These are phyloP conservation scores for Dryadula phaetusa DNA, from an alignment of 2,888 invertebrate genomes.

Conservation along the genomic window DNA sequence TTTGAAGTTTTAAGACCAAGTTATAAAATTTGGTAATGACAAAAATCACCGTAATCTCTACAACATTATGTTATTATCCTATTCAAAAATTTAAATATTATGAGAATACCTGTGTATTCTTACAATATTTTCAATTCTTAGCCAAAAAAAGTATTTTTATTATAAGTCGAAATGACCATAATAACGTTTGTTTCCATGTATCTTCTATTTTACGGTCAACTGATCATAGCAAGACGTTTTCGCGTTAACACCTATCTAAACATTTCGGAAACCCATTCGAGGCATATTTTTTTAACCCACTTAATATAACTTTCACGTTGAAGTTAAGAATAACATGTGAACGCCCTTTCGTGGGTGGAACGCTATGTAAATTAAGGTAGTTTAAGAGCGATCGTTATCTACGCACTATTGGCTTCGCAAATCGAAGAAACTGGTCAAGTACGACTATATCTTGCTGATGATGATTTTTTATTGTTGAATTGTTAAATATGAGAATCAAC, in stretches of 20 bases:
- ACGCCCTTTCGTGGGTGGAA: constrained; percentile 40
- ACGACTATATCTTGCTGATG: constrained; percentile 28
- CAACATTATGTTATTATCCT: neutral
- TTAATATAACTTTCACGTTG: constrained; percentile 43
- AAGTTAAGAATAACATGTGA: constrained; percentile 39
- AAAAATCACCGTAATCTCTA: neutral
- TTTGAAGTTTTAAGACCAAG: constrained; percentile 11
- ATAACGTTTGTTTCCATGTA: neutral
- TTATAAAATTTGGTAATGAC: constrained; percentile 16
- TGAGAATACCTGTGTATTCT: too few species aligned
- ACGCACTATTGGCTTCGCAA: constrained; percentile 44
- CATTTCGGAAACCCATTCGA: constrained; percentile 29
- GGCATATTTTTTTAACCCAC: constrained; percentile 42
- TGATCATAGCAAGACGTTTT: constrained; percentile 34
- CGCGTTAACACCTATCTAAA: constrained; percentile 38
- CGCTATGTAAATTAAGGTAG: constrained; percentile 39
- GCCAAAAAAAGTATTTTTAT: too few species aligned
- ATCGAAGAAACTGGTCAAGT: constrained; percentile 38
- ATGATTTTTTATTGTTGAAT: constrained; percentile 30
- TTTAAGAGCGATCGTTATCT: constrained; percentile 40
- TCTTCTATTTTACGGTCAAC: constrained; percentile 21
- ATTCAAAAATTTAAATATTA: neutral
- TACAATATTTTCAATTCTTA: too few species aligned
- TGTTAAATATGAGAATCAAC: constrained; percentile 25
- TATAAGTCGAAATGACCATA: neutral